phyloP scores from a whole-genome alignment of 2,113 vertebrate genomes.

The Podilymbus podiceps region DNA sequence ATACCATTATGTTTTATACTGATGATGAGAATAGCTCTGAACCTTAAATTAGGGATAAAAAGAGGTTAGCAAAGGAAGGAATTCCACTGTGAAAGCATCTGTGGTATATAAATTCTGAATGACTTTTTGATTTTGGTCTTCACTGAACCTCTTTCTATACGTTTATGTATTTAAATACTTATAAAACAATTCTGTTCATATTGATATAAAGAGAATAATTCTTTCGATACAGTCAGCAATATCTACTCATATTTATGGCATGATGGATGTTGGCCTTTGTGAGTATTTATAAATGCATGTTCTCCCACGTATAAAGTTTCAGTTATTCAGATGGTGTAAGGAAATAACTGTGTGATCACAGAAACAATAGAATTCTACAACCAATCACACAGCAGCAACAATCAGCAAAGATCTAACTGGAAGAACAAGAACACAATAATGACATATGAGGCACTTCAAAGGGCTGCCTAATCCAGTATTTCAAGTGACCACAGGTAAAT shows the following conservation, averaged over 20 bases:
- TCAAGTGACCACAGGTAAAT: rapidly evolving
- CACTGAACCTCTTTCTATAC: not conserved
- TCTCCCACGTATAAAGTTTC: not conserved
- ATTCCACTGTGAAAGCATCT: not conserved
- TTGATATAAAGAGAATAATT: not conserved
- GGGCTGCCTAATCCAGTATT: not conserved
- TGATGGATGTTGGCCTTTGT: not conserved
- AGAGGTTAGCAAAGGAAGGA: not conserved
- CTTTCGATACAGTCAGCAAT: not conserved
- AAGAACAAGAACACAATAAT: no score
- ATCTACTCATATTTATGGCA: not conserved
- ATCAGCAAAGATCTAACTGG: not conserved
- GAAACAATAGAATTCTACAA: not conserved
- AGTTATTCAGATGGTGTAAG: not conserved
- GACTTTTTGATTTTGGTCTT: not conserved
- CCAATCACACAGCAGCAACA: not conserved
- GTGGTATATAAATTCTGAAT: not conserved
- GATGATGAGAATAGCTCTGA: not conserved
- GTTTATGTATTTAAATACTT: not conserved
- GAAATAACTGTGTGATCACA: not conserved
- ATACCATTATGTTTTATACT: not conserved
- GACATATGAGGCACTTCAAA: not conserved
- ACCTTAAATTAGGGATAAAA: not conserved
- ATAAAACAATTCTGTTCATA: not conserved
- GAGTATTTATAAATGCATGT: not conserved